These are phyloP conservation scores for Nematolebias whitei DNA, from an alignment of 2,113 vertebrate species.

Conservation along the genomic window DNA sequence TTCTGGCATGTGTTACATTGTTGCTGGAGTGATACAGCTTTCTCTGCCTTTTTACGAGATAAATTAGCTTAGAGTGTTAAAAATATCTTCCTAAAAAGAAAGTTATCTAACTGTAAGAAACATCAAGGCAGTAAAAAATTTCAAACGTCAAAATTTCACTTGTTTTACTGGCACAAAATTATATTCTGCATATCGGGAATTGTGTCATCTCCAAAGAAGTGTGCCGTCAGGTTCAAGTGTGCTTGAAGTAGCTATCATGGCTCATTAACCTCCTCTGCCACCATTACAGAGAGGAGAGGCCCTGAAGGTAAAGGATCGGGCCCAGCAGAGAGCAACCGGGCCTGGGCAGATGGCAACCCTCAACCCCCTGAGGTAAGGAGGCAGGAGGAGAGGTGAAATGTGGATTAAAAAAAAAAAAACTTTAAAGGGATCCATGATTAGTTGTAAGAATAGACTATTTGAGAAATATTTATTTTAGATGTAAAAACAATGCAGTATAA, in stretches of 20 bases:
- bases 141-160: not conserved
- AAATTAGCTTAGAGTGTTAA: slow-evolving; percentile 5
- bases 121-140: not conserved
- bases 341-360: slow-evolving; percentile 46
- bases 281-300: slow-evolving; percentile 27
- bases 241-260: slow-evolving; percentile 40
- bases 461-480: no score
- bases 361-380: slow-evolving; percentile 23
- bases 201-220: no score
- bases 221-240: slow-evolving; percentile 1
- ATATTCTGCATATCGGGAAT: not conserved
- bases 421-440: no score
- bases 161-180: not conserved
- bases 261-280: slow-evolving; percentile 61
- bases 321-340: slow-evolving; percentile 43
- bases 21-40: slow-evolving; percentile 13
- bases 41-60: slow-evolving; percentile 14
- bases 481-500: no score
- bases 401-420: not conserved
- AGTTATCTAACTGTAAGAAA: not conserved
- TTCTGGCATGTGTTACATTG: slow-evolving; percentile 4
- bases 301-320: slow-evolving; percentile 30
- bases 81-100: not conserved
- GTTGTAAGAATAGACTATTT: no score
- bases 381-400: not conserved